Evolutionary conservation across 2,113 vertebrate genomes (phyloP), one percentile per base, ranked within the genome.

Genomic region (Cromileptes altivelis): DNA sequence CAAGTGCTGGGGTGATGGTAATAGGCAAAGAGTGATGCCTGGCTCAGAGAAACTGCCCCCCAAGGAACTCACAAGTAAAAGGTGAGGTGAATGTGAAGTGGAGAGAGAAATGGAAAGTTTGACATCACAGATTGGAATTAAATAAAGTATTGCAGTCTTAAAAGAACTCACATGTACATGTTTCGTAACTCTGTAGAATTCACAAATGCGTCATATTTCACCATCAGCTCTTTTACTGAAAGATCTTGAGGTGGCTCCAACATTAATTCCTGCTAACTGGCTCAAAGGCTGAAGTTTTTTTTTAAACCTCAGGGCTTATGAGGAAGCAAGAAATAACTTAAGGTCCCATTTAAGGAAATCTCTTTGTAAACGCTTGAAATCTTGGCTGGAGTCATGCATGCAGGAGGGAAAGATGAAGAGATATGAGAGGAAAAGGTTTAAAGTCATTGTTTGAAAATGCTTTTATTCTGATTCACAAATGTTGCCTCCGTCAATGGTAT

Each of bases 221-320:
- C 17, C 7, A 33, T 60, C 9, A 80, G 25, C 27, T 21, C 2
- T n/a, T 67, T 84, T 56, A 50, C 47, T 0, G 3, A 58, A 85
- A 75, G n/a, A 14, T 15, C 55, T 53, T 75, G 76, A 65, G 3
- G 64, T 23, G 3, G 14, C 2, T 69, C 64, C 82, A 88, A 60
- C 81, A 72, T 56, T 15, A 21, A 0, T 55, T 82, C 45, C 60
- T 42, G 63, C 25, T 57, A 74, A 40, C 0, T 60, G 14, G 0
- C 27, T 50, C 0, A 33, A 40, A 45, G 40, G 33, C 40, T 3
- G 53, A 60, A 12, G 30, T 21, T 56, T 55, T 49, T 61, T 33
- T 63, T 0, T 25, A 25, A 1, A 65, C 25, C 7, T 56, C 40
- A n/a, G 9, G 18, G 3, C 0, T 65, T 58, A 10, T 1, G 40